Base-by-base conservation (phyloP, 2,888 invertebrate genomes). In the Spialia ferax region DNA sequence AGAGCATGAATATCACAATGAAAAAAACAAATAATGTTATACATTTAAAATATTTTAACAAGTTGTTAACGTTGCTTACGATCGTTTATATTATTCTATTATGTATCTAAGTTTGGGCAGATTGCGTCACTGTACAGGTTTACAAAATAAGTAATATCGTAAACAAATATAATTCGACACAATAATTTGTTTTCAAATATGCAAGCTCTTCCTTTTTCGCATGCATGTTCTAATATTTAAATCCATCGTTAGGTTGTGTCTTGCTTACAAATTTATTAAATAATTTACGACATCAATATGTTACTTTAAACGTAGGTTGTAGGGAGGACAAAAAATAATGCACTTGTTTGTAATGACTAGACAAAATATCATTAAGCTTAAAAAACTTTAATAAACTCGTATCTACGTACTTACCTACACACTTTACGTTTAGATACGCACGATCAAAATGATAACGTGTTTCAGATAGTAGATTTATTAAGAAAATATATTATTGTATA, bases 1-100 rank as follows among this genome's bases (percentile, higher is more conserved):
- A 78, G 74, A 73, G 73, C 71, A 77, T 71, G 78, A 75, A 71
- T 57, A 71, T 59, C 66, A 74, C 74, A 78, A 77, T 72, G 54
- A 32, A 59, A 48, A 69, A 70, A 62, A 70, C 50, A 56, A 64
- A 69, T 60, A 67, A 60, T 56, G 63, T 42, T 67, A 61, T 67
- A 68, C 50, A 68, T 61, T 61, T 70, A 38, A 38, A n/a, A 38
- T 38, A 69, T 70, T 73, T 70, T 64, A 66, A 61, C 45, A 68
- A 55, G 48, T 45, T 50, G 57, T 72, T 72, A 68, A 64, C 64
- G 7, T 57, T 45, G 50, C 64, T 42, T 56, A 29, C 50, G 29
- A 35, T 22, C 23, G 1, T 45, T 23, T 50, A 23, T 57, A 56
- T 64, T 57, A 57, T 64, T 57, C 26, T 57, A 48, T 61, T 32